Percentiles rank a stretch among this genome's conserved stretches.
Conservation (phyloP, 64 coral and sea anemone genomes). For the Dendronephthya gigantea region DNA sequence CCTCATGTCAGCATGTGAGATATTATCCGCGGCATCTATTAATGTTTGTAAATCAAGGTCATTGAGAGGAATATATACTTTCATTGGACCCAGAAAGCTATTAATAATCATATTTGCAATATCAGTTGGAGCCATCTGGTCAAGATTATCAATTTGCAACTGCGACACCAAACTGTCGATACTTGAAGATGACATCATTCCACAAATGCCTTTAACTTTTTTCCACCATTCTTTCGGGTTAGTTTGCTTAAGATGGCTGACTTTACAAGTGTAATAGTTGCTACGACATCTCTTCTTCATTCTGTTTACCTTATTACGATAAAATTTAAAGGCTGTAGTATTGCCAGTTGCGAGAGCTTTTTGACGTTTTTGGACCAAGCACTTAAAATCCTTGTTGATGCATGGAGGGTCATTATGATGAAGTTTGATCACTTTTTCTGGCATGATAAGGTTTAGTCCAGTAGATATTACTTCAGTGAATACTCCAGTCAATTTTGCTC, state of each 20-base stretch:
- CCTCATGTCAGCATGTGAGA: not conserved
- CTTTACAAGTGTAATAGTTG: not conserved
- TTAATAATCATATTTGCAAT: not conserved
- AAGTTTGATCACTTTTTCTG: not conserved
- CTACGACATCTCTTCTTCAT: not conserved
- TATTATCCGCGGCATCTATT: not conserved
- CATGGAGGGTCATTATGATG: not conserved
- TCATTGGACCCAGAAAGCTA: not conserved
- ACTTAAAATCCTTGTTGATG: not conserved
- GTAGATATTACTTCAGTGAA: not conserved
- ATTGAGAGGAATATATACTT: not conserved
- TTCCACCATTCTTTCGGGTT: not conserved
- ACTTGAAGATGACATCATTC: not conserved
- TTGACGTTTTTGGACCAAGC: not conserved
- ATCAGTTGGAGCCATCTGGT: too few species aligned
- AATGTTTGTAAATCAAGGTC: not conserved
- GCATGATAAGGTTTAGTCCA: not conserved
- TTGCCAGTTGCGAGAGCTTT: not conserved
- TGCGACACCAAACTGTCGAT: not conserved
- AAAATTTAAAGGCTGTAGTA: not conserved
- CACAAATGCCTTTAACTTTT: not conserved
- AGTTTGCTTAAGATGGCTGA: not conserved
- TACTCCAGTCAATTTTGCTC: not conserved
- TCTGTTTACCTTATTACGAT: conserved; percentile 3
- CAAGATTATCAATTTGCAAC: not conserved